Conservation (phyloP, 2,888 invertebrate species). For the Corythucha ciliata region DNA sequence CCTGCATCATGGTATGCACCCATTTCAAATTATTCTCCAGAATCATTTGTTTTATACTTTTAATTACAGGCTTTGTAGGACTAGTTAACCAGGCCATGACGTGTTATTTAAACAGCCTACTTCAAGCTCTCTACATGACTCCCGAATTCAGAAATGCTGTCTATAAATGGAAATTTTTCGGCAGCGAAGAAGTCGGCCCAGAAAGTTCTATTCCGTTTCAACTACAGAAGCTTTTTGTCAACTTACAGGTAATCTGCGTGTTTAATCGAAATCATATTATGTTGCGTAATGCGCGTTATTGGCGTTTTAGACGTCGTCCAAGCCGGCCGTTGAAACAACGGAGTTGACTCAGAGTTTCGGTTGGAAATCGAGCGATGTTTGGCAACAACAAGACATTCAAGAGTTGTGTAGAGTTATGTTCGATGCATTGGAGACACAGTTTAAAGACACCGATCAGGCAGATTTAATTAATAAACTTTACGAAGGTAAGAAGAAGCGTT, state of each 20-base stretch:
- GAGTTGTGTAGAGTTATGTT: conserved; percentile 85
- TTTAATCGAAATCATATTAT: background rate
- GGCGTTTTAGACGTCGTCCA: conserved; percentile 57
- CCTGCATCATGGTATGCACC: too few relatives aligned
- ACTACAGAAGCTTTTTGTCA: conserved; percentile 73
- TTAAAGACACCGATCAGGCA: conserved; percentile 70
- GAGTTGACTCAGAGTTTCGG: conserved; percentile 80
- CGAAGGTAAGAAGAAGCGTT: conserved; percentile 46
- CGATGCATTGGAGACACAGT: conserved; percentile 75
- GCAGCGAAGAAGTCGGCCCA: conserved; percentile 42
- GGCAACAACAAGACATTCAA: conserved; percentile 89
- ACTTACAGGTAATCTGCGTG: conserved; percentile 53
- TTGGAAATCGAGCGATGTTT: conserved; percentile 81
- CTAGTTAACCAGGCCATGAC: conserved; percentile 87
- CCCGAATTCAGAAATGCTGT: conserved; percentile 84
- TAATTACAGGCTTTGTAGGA: conserved; percentile 59
- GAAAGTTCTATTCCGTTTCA: conserved; percentile 73
- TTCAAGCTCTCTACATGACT: conserved; percentile 84
- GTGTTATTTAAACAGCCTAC: conserved; percentile 78
- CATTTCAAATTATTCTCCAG: too few relatives aligned
- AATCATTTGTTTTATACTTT: too few relatives aligned
- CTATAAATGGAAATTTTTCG: conserved; percentile 72
- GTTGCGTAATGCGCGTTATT: background rate
- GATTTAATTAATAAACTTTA: conserved; percentile 74
- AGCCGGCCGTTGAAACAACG: conserved; percentile 73